Percentiles rank a stretch among this genome's conserved stretches.
phyloP scores from a whole-genome alignment of 92 coral and sea anemone genomes.

The Ricordea florida region DNA sequence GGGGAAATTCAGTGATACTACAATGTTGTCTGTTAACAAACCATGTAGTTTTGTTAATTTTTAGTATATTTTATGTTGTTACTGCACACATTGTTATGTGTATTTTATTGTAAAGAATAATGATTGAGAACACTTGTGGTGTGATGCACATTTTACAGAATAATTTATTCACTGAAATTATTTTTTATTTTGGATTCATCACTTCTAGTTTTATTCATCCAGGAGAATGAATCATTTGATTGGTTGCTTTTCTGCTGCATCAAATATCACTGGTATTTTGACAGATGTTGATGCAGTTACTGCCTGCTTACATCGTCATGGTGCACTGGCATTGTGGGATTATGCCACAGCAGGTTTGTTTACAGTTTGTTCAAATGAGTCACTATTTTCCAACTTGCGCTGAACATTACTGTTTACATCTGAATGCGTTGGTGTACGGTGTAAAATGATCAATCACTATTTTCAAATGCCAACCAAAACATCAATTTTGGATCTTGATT shows the following conservation, averaged over 20 bases:
- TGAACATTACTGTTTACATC: not conserved
- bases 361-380: too few species aligned
- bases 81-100: too few species aligned
- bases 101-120: too few species aligned
- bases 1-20: too few species aligned
- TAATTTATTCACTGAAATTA: not conserved
- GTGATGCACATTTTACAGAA: not conserved
- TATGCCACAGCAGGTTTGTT: constrained; percentile 96
- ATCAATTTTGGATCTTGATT: too few species aligned
- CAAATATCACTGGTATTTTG: constrained; percentile 95
- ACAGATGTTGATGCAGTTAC: constrained; percentile 79
- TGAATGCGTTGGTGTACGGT: too few species aligned
- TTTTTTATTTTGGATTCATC: not conserved
- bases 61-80: too few species aligned
- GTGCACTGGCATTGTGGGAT: constrained; percentile 96
- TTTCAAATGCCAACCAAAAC: too few species aligned
- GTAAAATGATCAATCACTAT: too few species aligned
- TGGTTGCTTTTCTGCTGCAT: constrained; percentile 98
- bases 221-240: constrained; percentile 68
- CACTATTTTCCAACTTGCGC: not conserved
- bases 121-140: too few species aligned
- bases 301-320: constrained; percentile 83
- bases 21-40: too few species aligned
- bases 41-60: too few species aligned
- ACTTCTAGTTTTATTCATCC: not conserved